Conservation (phyloP, 2,797 vertebrate species). For the Psittacula derbiana region DNA sequence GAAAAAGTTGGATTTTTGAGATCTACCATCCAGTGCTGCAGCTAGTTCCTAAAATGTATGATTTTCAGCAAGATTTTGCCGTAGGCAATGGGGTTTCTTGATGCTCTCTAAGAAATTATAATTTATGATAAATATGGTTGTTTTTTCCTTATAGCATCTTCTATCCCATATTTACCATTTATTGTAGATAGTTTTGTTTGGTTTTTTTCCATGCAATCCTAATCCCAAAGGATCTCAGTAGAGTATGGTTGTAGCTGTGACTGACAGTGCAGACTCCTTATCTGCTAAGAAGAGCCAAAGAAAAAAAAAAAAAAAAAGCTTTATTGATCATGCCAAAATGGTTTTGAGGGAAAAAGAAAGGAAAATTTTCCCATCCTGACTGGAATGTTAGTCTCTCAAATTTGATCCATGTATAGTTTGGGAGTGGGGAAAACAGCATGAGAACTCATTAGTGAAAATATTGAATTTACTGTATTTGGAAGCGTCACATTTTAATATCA, state of each 20-base stretch:
- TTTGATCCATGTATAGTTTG: neutral
- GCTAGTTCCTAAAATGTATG: neutral
- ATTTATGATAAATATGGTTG: neutral
- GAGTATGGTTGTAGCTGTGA: neutral
- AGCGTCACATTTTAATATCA: neutral
- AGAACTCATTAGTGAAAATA: neutral
- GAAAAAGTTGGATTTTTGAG: neutral
- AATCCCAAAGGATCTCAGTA: neutral
- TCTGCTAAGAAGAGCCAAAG: neutral
- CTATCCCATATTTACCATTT: neutral
- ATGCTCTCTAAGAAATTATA: neutral
- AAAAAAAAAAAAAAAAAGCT: neutral
- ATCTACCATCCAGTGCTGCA: neutral
- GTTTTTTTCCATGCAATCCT: neutral
- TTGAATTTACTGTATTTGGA: neutral
- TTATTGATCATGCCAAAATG: neutral
- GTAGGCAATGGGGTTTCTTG: neutral
- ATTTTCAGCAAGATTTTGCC: neutral
- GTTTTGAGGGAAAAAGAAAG: neutral
- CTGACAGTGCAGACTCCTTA: neutral
- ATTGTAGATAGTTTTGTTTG: neutral
- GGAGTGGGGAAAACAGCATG: neutral
- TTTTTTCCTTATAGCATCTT: neutral
- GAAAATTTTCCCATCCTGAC: neutral
- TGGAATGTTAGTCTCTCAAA: neutral